Percentiles rank a stretch among this genome's conserved stretches.
phyloP scores from a whole-genome alignment of 2,797 vertebrate species.

The Meriones psammophilus region DNA sequence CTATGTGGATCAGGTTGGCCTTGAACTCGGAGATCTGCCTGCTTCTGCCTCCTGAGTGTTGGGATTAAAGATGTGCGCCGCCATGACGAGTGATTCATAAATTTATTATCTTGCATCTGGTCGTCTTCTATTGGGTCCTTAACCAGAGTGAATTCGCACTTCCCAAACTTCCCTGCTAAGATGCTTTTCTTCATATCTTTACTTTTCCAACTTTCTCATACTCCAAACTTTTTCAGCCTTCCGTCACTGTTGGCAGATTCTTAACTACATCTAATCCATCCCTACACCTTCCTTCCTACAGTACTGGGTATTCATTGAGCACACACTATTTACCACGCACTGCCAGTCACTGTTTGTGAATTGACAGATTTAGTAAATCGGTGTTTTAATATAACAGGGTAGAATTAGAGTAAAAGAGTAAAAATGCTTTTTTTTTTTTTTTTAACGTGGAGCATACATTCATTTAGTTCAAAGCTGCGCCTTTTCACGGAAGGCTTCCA shows the following conservation, averaged over 20 bases:
- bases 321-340: background rate
- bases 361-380: background rate
- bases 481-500: background rate
- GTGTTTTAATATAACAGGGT: background rate
- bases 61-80: background rate
- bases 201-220: background rate
- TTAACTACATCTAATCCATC: background rate
- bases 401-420: constrained; percentile 23
- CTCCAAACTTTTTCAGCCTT: background rate
- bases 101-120: background rate
- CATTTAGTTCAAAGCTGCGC: background rate
- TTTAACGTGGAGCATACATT: background rate
- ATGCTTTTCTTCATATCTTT: background rate
- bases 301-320: background rate
- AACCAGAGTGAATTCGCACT: background rate
- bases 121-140: background rate
- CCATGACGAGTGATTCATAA: background rate
- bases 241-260: background rate
- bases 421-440: background rate
- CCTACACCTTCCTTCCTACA: background rate
- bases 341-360: background rate
- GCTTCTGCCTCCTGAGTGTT: background rate
- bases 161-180: background rate
- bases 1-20: background rate
- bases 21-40: background rate